Evolutionary conservation across 1,140 invertebrate species (phyloP), one percentile per base, ranked within the genome.

Genomic region (Tenebrio molitor): DNA sequence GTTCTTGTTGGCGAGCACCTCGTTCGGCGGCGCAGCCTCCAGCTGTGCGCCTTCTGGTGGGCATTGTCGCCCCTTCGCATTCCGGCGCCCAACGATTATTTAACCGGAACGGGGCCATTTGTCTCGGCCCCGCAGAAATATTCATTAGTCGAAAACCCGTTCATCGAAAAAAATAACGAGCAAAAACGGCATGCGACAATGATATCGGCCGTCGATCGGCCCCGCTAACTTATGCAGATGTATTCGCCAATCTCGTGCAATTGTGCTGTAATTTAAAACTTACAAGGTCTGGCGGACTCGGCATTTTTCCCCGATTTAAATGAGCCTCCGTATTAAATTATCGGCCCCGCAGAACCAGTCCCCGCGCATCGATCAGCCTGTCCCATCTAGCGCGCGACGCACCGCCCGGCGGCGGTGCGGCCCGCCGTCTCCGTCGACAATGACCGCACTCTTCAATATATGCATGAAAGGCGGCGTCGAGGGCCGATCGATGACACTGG

Each of bases 201-300:
- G 78, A 79, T 79, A 80, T 80, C 79, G 76, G 73, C 70, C 74
- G 72, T 66, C 77, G 77, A 76, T 78, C 77, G 74, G 72, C 68
- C 29, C 74, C 3, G 72, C 46, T 79, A 81, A 81, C 71, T 79
- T 81, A 81, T 81, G 79, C 79, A 81, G 79, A 81, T 81, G 72
- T 81, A 79, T 81, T 79, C 79, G 70, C 77, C 77, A 79, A 80
- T 81, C 79, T 81, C 79, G 71, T 79, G 78, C 79, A 81, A 81
- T 81, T 81, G 79, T 81, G 76, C 77, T 79, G 78, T 81, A 78
- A 81, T 81, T 81, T 81, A 79, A 79, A 74, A 76, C 72, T 69
- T 75, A 76, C 74, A 74, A 71, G 75, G 73, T 76, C 46, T 53
- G 46, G 36, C 77, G 72, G 73, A 36, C 74, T 69, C 53, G 67